phyloP scores from a whole-genome alignment of 2,888 invertebrate species.

The Tyria jacobaeae region DNA sequence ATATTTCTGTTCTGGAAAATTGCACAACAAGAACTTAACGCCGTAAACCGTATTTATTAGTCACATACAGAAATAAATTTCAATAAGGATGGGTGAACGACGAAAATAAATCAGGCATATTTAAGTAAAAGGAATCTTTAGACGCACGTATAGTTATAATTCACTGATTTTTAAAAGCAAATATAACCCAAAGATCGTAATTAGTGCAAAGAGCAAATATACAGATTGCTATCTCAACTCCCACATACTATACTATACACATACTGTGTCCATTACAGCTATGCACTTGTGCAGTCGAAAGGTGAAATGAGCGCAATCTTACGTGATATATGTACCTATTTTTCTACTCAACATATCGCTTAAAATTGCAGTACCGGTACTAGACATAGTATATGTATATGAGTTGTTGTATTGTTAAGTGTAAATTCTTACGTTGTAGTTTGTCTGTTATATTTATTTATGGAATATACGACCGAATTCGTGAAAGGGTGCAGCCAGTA shows the following conservation, averaged over 20 bases:
- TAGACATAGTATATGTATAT: neutral
- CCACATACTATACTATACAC: conserved; percentile 17
- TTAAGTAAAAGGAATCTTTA: conserved; percentile 17
- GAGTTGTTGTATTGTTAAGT: neutral
- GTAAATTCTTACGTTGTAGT: conserved; percentile 46
- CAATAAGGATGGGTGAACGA: conserved; percentile 12
- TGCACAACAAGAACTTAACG: neutral
- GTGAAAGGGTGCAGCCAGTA: conserved; percentile 42
- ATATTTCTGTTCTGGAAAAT: neutral
- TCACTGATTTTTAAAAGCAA: conserved; percentile 47
- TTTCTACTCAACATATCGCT: neutral
- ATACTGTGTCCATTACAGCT: too few relatives aligned
- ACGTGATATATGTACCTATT: neutral
- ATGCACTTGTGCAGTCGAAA: conserved; percentile 48
- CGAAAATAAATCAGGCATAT: conserved; percentile 25
- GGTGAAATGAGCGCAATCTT: conserved; percentile 3
- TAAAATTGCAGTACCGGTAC: neutral
- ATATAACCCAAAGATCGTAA: conserved; percentile 56
- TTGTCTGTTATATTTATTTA: conserved; percentile 47
- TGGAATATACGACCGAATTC: conserved; percentile 37
- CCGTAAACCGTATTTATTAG: neutral
- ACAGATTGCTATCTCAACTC: conserved; percentile 51
- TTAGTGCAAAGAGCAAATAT: conserved; percentile 59
- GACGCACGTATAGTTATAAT: conserved; percentile 31
- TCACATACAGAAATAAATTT: conserved; percentile 9